Conservation (phyloP, 2,113 vertebrate species). For the Rhinichthys klamathensis region DNA sequence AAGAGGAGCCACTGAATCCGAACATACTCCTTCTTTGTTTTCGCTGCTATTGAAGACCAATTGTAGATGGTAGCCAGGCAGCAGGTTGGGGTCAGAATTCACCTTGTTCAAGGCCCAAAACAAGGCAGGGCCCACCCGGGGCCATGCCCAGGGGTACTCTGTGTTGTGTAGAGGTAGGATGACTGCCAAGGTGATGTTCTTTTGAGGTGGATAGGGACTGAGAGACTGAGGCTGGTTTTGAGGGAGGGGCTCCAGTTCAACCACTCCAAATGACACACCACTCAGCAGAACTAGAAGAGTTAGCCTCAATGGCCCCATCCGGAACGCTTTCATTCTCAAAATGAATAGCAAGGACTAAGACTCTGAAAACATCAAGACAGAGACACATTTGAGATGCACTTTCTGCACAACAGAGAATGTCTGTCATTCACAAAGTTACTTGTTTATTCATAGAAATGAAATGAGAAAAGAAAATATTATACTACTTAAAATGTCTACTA, state of each 20-base stretch:
- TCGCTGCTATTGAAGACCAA: conserved; percentile 83
- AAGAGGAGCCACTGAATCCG: conserved; percentile 83
- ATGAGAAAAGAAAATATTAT: not conserved
- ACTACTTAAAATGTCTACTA: not conserved
- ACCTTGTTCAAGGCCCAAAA: conserved; percentile 74
- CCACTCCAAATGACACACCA: conserved; percentile 49
- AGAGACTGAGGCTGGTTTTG: not conserved
- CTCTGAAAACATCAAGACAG: conserved; percentile 23
- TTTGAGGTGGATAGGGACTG: conserved; percentile 14
- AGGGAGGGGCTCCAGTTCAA: conserved; percentile 17
- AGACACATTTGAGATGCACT: not conserved
- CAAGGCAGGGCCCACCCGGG: conserved; percentile 86
- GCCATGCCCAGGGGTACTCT: conserved; percentile 91
- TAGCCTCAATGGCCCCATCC: conserved; percentile 43
- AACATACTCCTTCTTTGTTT: conserved; percentile 80
- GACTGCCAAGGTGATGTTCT: conserved; percentile 83
- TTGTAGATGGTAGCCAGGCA: conserved; percentile 72
- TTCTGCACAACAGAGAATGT: not conserved
- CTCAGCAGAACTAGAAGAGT: conserved; percentile 50
- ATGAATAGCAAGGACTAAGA: not conserved
- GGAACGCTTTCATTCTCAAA: conserved; percentile 30
- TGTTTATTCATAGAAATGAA: not conserved
- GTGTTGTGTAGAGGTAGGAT: conserved; percentile 86
- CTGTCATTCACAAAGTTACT: not conserved
- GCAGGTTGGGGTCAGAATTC: conserved; percentile 72